Evolutionary conservation across 1,140 invertebrate genomes (phyloP).

Genomic region (Magallana ariakensis): DNA sequence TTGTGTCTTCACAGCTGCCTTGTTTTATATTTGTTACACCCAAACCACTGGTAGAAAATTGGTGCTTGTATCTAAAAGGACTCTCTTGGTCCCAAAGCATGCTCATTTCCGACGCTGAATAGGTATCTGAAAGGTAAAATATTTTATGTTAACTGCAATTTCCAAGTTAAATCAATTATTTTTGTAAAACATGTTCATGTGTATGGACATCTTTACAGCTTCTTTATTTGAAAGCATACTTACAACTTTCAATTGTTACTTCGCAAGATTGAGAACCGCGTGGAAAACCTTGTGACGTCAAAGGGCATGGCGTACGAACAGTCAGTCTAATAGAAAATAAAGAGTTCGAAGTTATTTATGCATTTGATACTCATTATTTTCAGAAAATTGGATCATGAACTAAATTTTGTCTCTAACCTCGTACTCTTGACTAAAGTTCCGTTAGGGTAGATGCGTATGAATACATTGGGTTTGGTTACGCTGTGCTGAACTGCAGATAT

Average conservation of each 20-base stretch:
- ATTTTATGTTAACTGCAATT: no score
- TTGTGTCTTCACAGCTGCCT: background rate
- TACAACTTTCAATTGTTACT: slow-evolving; percentile 42
- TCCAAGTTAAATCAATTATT: no score
- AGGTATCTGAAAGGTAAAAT: background rate
- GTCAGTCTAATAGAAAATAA: slow-evolving; percentile 16
- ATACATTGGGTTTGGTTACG: slow-evolving; percentile 25
- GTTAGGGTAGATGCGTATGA: slow-evolving; percentile 41
- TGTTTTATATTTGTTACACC: background rate
- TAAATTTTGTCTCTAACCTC: background rate
- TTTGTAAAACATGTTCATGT: no score
- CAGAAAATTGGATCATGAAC: background rate
- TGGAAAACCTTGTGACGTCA: slow-evolving; percentile 34
- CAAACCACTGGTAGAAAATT: background rate
- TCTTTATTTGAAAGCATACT: no score
- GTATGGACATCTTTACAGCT: no score
- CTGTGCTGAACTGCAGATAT: slow-evolving; percentile 21
- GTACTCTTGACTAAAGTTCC: slow-evolving; percentile 31
- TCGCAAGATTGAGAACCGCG: slow-evolving; percentile 20
- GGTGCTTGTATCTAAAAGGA: background rate
- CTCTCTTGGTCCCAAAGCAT: background rate
- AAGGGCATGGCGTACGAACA: slow-evolving; percentile 19
- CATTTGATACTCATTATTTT: no score
- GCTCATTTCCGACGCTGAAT: background rate
- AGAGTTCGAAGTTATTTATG: no score